Base-by-base conservation (phyloP, 2,113 vertebrate species). In the Malaclemys terrapin region DNA sequence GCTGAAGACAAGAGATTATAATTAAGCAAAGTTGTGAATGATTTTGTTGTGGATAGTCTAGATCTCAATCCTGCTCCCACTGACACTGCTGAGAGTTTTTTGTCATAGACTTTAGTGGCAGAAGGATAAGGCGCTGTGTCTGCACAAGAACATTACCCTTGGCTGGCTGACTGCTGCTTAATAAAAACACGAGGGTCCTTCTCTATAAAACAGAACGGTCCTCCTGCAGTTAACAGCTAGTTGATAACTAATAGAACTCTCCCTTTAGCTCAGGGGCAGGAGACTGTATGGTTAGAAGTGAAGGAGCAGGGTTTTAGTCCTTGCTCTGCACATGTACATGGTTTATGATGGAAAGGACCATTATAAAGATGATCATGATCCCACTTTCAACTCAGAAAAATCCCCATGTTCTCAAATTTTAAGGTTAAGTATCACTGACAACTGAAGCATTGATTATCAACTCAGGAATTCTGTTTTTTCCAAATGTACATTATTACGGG, bases 51-150 rank as follows among this genome's bases (percentile, higher is more conserved):
- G 78, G 0, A 2, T 6, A 79, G 79, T 52, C 78, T 59, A 88
- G 54, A 89, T 69, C 42, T 94, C 50, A 53, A 50, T 0, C 2
- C 20, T 1, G 0, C 2, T 88, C 4, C 49, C 31, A n/a, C 5
- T 93, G 45, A 96, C 89, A 45, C 89, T 53, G 88, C 14, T 6
- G 89, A 76, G 78, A 88, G 89, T 2, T 84, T n/a, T 80, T 59
- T 89, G 62, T 75, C 6, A 16, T 75, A 50, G 65, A 85, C 8
- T 91, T 83, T 9, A 31, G 65, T 19, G 38, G 53, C 19, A 38
- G 49, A 91, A 35, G 19, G 20, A 78, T 85, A 20, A 27, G 25
- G 42, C 3, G 3, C 42, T 38, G 19, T 38, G n/a, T 72, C 19
- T 38, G 45, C 24, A 78, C 13, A 27, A 29, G 42, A 47, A 78